A percentile compares a stretch with the other conserved stretches of the same genome.
These are phyloP conservation scores for Mythimna pallens DNA, from an alignment of 2,888 invertebrate species.

Conservation along the genomic window DNA sequence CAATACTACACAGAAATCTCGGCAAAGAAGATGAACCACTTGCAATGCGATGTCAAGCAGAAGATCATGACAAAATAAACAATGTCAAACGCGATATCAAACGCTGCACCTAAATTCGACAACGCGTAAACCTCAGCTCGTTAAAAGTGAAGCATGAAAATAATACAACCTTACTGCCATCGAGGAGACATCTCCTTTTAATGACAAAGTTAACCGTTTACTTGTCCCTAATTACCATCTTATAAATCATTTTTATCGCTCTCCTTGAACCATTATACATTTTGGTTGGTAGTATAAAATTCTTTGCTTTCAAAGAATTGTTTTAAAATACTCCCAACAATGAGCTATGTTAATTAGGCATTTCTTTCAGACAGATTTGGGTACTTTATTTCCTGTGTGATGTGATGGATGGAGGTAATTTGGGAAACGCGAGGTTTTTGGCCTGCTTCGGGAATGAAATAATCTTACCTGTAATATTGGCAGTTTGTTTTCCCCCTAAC, in stretches of 20 bases:
- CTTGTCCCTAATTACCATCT: conserved; percentile 73
- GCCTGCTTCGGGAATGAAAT: conserved; percentile 45
- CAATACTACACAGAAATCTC: neutral
- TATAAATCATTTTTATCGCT: conserved; percentile 81
- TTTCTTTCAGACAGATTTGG: conserved; percentile 51
- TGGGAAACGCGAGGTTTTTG: conserved; percentile 43
- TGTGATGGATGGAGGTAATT: conserved; percentile 55
- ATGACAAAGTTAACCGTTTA: conserved; percentile 51
- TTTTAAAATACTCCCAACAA: conserved; percentile 48
- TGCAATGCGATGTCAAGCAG: neutral
- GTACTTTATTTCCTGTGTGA: conserved; percentile 36
- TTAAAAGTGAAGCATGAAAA: conserved; percentile 49
- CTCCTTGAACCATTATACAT: conserved; percentile 70
- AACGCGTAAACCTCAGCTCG: conserved; percentile 37
- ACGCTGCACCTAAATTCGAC: conserved; percentile 38
- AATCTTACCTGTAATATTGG: conserved; percentile 55
- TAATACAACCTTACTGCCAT: conserved; percentile 31
- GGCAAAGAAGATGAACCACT: neutral
- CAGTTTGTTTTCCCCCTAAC: conserved; percentile 46
- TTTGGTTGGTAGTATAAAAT: conserved; percentile 56
- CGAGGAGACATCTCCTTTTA: conserved; percentile 40
- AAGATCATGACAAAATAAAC: conserved; percentile 4
- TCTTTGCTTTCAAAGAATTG: conserved; percentile 32
- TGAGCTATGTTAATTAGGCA: conserved; percentile 54
- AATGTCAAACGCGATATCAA: conserved; percentile 18